phyloP scores from a whole-genome alignment of 2,888 invertebrate genomes.

The Pardosa pseudoannulata region DNA sequence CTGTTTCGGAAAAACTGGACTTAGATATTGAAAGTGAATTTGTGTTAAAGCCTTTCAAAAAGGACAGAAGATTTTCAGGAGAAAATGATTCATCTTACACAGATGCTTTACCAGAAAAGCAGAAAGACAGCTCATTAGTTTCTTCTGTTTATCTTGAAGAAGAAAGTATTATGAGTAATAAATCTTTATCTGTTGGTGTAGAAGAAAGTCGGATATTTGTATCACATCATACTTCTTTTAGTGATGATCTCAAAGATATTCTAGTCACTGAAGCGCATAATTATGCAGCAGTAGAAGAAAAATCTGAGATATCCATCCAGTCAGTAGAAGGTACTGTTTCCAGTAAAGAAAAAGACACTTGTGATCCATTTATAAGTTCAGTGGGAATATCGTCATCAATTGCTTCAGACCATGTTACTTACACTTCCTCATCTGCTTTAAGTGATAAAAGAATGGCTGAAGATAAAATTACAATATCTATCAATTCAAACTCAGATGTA shows the following conservation, averaged over 20 bases:
- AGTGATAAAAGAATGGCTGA: constrained; percentile 49
- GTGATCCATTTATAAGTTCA: constrained; percentile 60
- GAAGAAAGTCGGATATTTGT: constrained; percentile 61
- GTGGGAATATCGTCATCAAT: constrained; percentile 41
- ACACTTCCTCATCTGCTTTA: constrained; percentile 33
- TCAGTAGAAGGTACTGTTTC: neutral
- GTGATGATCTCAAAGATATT: constrained; percentile 41
- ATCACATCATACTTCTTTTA: constrained; percentile 51
- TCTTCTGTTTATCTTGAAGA: constrained; percentile 54
- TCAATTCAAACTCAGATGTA: constrained; percentile 45
- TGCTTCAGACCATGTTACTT: constrained; percentile 19
- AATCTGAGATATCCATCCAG: constrained; percentile 29
- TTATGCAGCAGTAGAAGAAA: constrained; percentile 61
- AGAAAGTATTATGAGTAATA: constrained; percentile 63
- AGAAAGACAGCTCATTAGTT: constrained; percentile 32
- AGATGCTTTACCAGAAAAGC: neutral
- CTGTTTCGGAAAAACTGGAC: constrained; percentile 27
- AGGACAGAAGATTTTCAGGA: constrained; percentile 5
- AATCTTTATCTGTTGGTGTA: constrained; percentile 28
- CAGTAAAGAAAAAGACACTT: constrained; percentile 1
- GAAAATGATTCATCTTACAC: constrained; percentile 15
- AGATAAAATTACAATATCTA: constrained; percentile 68
- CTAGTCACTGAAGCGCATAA: constrained; percentile 68
- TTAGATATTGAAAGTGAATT: constrained; percentile 57
- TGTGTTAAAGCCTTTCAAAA: constrained; percentile 30